These are phyloP conservation scores for Nothoprocta pentlandii DNA, from an alignment of 2,113 vertebrate genomes.

Conservation along the genomic window DNA sequence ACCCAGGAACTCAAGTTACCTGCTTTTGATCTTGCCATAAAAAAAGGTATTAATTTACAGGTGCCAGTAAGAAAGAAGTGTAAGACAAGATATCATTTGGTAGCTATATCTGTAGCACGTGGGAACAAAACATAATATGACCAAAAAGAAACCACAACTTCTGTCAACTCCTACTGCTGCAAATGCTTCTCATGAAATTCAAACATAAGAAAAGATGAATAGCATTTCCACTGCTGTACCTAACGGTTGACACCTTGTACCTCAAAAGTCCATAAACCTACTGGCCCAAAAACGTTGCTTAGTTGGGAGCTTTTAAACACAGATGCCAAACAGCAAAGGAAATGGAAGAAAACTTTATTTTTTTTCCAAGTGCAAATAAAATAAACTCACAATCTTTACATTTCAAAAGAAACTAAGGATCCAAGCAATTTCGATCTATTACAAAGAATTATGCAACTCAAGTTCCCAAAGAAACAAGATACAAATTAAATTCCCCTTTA, in stretches of 20 bases:
- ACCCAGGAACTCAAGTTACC: not conserved
- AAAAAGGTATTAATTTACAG: not conserved
- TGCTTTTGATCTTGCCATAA: not conserved
- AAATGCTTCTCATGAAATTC: not conserved
- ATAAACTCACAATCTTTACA: not conserved
- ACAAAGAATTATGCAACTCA: not conserved
- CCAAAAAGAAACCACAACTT: not conserved
- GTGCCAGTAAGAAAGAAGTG: not conserved
- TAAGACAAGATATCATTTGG: not conserved
- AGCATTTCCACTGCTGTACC: not conserved
- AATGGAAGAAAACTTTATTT: not conserved
- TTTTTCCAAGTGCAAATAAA: not conserved
- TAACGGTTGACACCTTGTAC: rapidly evolving
- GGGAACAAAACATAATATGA: not conserved
- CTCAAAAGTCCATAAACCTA: not conserved
- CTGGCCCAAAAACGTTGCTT: no score
- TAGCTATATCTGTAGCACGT: rapidly evolving
- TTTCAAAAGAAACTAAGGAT: not conserved
- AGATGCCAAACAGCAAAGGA: not conserved
- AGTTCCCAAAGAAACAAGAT: not conserved
- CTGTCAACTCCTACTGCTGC: not conserved
- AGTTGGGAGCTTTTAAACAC: not conserved
- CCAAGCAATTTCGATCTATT: not conserved
- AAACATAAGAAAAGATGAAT: not conserved
- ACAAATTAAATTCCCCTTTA: not conserved